These are phyloP conservation scores for Gibbula magus DNA, from an alignment of 2,888 invertebrate genomes.

Conservation along the genomic window DNA sequence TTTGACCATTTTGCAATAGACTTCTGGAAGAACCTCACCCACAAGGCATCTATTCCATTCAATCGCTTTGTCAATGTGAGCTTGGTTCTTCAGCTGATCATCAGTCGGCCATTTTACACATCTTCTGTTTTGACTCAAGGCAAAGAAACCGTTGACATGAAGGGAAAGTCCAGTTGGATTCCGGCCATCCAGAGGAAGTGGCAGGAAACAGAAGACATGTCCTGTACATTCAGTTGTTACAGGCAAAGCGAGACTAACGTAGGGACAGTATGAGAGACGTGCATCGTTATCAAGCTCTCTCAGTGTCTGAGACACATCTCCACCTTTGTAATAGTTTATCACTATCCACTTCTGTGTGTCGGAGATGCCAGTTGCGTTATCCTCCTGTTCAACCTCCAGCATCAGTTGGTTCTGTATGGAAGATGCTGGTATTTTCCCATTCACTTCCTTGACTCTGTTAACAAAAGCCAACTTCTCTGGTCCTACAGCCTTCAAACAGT, in stretches of 20 bases:
- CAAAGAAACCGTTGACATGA: slow-evolving; percentile 71
- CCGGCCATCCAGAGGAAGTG: slow-evolving; percentile 63
- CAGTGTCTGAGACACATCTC: slow-evolving; percentile 39
- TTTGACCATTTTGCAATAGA: slow-evolving; percentile 47
- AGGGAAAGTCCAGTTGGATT: slow-evolving; percentile 69
- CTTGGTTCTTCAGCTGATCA: slow-evolving; percentile 39
- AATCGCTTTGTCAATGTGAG: slow-evolving; percentile 55
- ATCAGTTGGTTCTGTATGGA: background rate
- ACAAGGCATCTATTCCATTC: slow-evolving; percentile 68
- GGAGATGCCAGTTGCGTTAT: background rate
- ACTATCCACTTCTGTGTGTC: slow-evolving; percentile 43
- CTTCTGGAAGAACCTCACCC: slow-evolving; percentile 59
- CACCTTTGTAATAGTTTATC: slow-evolving; percentile 45
- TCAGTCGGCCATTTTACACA: slow-evolving; percentile 70
- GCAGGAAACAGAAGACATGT: slow-evolving; percentile 70
- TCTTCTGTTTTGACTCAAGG: slow-evolving; percentile 67
- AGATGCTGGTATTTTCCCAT: slow-evolving; percentile 11
- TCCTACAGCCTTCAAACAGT: background rate
- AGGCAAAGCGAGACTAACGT: slow-evolving; percentile 59
- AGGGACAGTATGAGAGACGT: slow-evolving; percentile 51
- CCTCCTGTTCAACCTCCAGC: background rate
- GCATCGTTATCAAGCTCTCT: slow-evolving; percentile 30
- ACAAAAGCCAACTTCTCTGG: slow-evolving; percentile 18
- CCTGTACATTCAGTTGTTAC: slow-evolving; percentile 46
- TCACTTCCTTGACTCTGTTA: background rate